Conservation (phyloP, 1,140 invertebrate genomes). For the Sipha flava region DNA sequence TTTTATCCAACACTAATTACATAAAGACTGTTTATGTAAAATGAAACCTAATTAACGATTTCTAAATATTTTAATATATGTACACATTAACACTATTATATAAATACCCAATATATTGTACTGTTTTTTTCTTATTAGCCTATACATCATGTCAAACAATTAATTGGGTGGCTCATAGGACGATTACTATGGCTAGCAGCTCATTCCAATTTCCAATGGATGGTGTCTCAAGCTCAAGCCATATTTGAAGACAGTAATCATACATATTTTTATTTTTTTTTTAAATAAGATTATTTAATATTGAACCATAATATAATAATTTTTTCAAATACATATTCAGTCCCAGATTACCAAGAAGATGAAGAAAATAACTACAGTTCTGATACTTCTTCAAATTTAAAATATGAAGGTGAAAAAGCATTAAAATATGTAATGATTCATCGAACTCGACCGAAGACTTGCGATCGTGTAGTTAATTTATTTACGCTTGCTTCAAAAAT, state of each 20-base stretch:
- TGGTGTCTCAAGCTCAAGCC: constrained; percentile 7
- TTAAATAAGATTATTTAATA: neutral
- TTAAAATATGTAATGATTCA: constrained; percentile 51
- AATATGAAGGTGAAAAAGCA: constrained; percentile 16
- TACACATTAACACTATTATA: too few relatives aligned
- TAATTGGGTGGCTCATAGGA: neutral
- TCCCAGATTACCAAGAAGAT: constrained; percentile 34
- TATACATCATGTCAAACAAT: neutral
- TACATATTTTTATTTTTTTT: neutral
- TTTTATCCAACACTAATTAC: too few relatives aligned
- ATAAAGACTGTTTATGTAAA: too few relatives aligned
- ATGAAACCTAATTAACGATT: too few relatives aligned
- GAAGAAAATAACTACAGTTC: neutral
- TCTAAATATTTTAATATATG: too few relatives aligned
- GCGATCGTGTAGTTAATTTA: constrained; percentile 59
- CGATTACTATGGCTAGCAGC: neutral
- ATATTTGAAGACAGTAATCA: constrained; percentile 15
- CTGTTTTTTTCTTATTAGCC: neutral
- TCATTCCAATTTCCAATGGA: constrained; percentile 13
- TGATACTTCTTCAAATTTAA: neutral
- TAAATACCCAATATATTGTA: too few relatives aligned
- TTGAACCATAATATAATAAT: neutral
- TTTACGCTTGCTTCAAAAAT: constrained; percentile 42
- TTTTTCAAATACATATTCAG: neutral
- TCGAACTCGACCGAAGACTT: constrained; percentile 66